Conservation (phyloP, 2,888 invertebrate species). For the Alloscopus bannaensis region DNA sequence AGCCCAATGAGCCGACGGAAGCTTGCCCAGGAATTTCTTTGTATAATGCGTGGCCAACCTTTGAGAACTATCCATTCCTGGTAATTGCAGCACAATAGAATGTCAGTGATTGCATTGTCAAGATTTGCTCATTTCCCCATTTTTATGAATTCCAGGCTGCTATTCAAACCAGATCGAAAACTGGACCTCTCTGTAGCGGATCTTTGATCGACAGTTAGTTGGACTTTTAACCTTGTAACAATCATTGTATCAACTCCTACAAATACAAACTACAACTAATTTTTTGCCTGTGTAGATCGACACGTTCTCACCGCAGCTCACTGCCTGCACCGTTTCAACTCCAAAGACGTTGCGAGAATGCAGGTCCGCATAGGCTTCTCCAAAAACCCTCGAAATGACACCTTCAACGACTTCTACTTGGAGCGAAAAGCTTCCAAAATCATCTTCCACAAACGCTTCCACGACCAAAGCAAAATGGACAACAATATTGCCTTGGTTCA, state of each 20-base stretch:
- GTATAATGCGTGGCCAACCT: constrained; percentile 67
- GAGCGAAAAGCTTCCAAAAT: constrained; percentile 65
- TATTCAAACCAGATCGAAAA: constrained; percentile 62
- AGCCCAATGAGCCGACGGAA: constrained; percentile 24
- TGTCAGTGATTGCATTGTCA: not conserved
- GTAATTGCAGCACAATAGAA: constrained; percentile 39
- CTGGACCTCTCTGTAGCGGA: constrained; percentile 65
- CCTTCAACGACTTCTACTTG: constrained; percentile 63
- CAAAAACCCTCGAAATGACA: constrained; percentile 60
- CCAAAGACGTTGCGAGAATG: constrained; percentile 68
- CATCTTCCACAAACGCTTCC: constrained; percentile 68
- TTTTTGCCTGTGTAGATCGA: constrained; percentile 32
- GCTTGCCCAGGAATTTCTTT: constrained; percentile 54
- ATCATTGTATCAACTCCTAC: not conserved
- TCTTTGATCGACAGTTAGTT: constrained; percentile 61
- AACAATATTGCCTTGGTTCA: constrained; percentile 68
- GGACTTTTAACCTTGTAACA: not conserved
- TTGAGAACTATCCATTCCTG: constrained; percentile 67
- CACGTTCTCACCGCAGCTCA: constrained; percentile 66
- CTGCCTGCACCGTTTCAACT: constrained; percentile 66
- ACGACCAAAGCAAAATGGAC: constrained; percentile 69
- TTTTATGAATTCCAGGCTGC: constrained; percentile 64
- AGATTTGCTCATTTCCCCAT: not conserved
- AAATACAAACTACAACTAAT: not conserved
- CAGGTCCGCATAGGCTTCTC: constrained; percentile 68